Evolutionary conservation across 2,888 invertebrate genomes (phyloP), one percentile per base, ranked within the genome.

Genomic region (Dendrolimus pini): DNA sequence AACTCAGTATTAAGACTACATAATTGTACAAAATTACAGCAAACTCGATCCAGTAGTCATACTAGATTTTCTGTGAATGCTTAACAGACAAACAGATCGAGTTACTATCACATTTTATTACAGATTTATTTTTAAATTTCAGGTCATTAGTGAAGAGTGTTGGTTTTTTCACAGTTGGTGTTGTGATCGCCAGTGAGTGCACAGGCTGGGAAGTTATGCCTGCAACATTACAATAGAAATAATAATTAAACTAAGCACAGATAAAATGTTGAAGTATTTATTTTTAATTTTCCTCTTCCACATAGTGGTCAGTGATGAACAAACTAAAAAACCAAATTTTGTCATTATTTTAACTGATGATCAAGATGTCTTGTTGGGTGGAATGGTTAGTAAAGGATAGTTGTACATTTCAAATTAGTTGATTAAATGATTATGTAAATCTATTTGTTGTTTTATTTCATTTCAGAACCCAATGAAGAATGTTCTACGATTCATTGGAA

Each of bases 71-170:
- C 30, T 3, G 30, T 30, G 30, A 30, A 30, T 1, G n/a, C 41
- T n/a, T 18, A 14, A 2, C 7, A 47, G 0, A 30, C 41, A n/a
- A 10, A 54, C n/a, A 12, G 41, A 9, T 60, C 0, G 6, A 30
- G 30, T 3, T 6, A 30, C 30, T 30, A 30, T 30, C 30, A 30
- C 6, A 30, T 30, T 61, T 66, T 62, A 67, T 69, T 63, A 63
- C 56, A 64, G 55, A 59, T 42, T 59, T 59, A 60, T 65, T 69
- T 68, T 83, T 75, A 77, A 79, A 77, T 87, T 91, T 59, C 90
- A 96, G 96, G 96, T 94, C 95, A 70, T 74, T 96, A 53, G 93
- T 96, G 56, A 96, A 96, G 88, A 96, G 96, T 79, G 89, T 95
- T 59, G 94, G 93, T n/a, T 88, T 96, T 70, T 96, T 96, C 79